A percentile compares a stretch with the other conserved stretches of the same genome.
Evolutionary conservation across 2,888 invertebrate species (phyloP).

Genomic region (Neoascia interrupta): DNA sequence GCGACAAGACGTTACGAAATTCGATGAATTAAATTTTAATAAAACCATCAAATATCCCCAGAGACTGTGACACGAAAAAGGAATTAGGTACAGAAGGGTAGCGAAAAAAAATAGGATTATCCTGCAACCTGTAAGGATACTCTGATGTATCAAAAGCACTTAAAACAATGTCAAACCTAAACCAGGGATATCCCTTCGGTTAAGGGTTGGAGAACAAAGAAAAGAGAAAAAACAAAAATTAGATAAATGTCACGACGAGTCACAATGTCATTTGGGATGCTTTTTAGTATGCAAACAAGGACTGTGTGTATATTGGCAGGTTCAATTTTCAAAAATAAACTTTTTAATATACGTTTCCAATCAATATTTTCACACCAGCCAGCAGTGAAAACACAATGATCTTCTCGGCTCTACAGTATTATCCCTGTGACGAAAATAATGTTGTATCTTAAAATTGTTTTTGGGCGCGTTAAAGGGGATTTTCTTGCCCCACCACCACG

Average conservation of each 20-base stretch:
- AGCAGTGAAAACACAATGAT: background rate
- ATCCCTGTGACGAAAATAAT: slow-evolving; percentile 24
- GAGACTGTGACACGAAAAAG: slow-evolving; percentile 45
- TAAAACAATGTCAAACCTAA: slow-evolving; percentile 58
- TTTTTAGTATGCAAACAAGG: slow-evolving; percentile 63
- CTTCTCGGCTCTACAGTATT: too few species aligned
- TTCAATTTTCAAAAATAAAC: slow-evolving; percentile 19
- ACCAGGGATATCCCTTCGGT: slow-evolving; percentile 25
- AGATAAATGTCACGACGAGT: slow-evolving; percentile 10
- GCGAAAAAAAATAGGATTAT: too few species aligned
- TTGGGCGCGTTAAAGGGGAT: slow-evolving; percentile 54
- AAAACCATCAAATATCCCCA: slow-evolving; percentile 34
- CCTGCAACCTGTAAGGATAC: too few species aligned
- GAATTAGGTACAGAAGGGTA: slow-evolving; percentile 21
- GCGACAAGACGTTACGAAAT: slow-evolving; percentile 5
- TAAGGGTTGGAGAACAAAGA: background rate
- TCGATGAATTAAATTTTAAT: slow-evolving; percentile 57
- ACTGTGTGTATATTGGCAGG: background rate
- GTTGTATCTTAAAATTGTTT: slow-evolving; percentile 57
- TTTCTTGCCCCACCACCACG: background rate
- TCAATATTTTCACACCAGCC: slow-evolving; percentile 55
- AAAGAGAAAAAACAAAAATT: too few species aligned
- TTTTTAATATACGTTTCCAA: slow-evolving; percentile 57
- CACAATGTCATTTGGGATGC: slow-evolving; percentile 23
- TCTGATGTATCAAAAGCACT: slow-evolving; percentile 36